Evolutionary conservation across 2,113 vertebrate species (phyloP), one percentile per base, ranked within the genome.

Genomic region (Tupaia chinensis): DNA sequence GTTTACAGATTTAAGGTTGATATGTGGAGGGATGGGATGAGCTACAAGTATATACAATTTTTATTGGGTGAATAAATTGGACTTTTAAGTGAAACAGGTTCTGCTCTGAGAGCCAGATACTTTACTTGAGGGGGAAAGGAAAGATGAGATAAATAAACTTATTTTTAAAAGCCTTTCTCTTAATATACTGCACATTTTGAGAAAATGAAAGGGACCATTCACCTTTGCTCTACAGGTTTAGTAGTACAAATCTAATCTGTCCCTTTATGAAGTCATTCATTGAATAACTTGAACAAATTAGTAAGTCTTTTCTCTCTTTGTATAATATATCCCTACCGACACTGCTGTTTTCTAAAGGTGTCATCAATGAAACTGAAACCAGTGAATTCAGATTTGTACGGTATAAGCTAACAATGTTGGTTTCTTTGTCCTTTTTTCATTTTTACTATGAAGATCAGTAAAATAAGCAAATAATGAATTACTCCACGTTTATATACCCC

Each of bases 11-110:
- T 88, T 81, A 94, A 86, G 32, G n/a, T 77, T 91, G 60, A 92
- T 87, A 89, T 88, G 22, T 86, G 9, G 32, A n/a, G 9, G 20
- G 1, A 44, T 44, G 3, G 25, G 13, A 5, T 34, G 68, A 76
- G 13, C 9, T 69, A 13, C 56, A 63, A 88, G 20, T 32, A 77
- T 27, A 44, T 79, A 34, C 29, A 80, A 78, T 14, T 72, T 95
- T 88, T 96, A 87, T 85, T 77, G 5, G 19, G 86, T 96, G 72
- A 44, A 79, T 79, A 76, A 92, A 74, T 61, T 61, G 70, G 60
- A n/a, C 44, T 95, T 6, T 79, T 70, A 74, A 95, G 14, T 66
- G 15, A 94, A 94, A 91, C 7, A 76, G 23, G 16, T 95, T 97
- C 95, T 81, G 7, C 70, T 20, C 63, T 15, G 10, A 77, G 27